phyloP scores from a whole-genome alignment of 2,888 invertebrate genomes.

The Plebejus argus region DNA sequence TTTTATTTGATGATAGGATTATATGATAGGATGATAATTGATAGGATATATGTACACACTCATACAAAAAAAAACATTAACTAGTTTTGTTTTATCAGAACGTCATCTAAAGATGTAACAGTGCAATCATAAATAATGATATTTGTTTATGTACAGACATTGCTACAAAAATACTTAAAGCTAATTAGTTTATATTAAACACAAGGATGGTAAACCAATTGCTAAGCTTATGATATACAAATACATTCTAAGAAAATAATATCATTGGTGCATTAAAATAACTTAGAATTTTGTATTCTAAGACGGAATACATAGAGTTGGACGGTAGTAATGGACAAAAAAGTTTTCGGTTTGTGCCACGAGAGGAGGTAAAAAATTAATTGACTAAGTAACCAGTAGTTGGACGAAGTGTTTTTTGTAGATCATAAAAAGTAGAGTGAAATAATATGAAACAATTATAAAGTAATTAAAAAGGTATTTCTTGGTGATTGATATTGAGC shows the following conservation, averaged over 20 bases:
- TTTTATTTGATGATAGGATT: too few species aligned
- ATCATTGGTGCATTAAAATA: slow-evolving; percentile 2
- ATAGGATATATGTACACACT: background rate
- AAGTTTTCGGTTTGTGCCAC: slow-evolving; percentile 20
- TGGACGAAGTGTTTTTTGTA: slow-evolving; percentile 19
- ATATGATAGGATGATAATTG: too few species aligned
- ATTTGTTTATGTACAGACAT: background rate
- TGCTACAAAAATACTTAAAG: slow-evolving; percentile 6
- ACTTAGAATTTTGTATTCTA: slow-evolving; percentile 22
- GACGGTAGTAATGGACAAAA: slow-evolving; percentile 28
- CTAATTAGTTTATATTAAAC: slow-evolving; percentile 1
- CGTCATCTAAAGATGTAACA: background rate
- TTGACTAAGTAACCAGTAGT: slow-evolving; percentile 18
- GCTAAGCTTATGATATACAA: slow-evolving; percentile 7
- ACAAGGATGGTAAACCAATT: slow-evolving; percentile 4
- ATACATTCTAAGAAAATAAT: slow-evolving; percentile 15
- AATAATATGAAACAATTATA: background rate
- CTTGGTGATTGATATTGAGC: background rate
- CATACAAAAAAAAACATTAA: background rate
- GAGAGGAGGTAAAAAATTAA: slow-evolving; percentile 22
- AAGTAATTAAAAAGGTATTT: background rate
- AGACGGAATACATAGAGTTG: slow-evolving; percentile 28
- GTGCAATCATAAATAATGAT: slow-evolving; percentile 8
- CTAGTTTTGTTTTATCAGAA: background rate
- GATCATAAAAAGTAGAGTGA: background rate